Evolutionary conservation across 2,113 vertebrate species (phyloP).

Genomic region (Chascanopsetta lugubris): DNA sequence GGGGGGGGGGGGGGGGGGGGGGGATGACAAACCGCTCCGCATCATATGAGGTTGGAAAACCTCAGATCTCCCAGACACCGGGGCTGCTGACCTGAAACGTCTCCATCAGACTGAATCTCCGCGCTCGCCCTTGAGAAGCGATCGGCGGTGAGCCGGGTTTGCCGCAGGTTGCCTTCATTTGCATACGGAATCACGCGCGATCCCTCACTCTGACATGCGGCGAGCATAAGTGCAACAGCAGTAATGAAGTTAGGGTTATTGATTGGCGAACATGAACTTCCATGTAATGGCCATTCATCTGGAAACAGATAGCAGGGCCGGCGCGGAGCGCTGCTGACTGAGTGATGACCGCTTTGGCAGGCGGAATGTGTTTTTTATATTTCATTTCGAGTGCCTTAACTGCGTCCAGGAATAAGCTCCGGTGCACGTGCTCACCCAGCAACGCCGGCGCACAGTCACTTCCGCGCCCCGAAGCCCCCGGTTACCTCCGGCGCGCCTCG

Average conservation of each 20-base stretch:
- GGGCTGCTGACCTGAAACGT: slow-evolving; percentile 57
- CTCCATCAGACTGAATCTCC: slow-evolving; percentile 41
- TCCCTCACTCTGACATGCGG: slow-evolving; percentile 77
- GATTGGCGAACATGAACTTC: slow-evolving; percentile 75
- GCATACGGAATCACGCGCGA: slow-evolving; percentile 76
- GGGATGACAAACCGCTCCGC: slow-evolving; percentile 31
- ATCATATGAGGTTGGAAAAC: slow-evolving; percentile 43
- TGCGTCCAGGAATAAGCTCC: slow-evolving; percentile 25
- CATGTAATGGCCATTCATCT: slow-evolving; percentile 67
- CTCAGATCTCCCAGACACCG: slow-evolving; percentile 50
- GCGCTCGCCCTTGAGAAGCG: slow-evolving; percentile 75
- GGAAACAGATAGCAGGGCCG: slow-evolving; percentile 56
- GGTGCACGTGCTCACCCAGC: slow-evolving; percentile 3
- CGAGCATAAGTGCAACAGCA: slow-evolving; percentile 70
- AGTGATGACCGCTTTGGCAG: slow-evolving; percentile 47
- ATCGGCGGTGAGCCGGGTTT: slow-evolving; percentile 48
- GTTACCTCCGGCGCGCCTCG: slow-evolving; percentile 23
- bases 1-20: neutral
- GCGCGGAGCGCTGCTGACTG: slow-evolving; percentile 26
- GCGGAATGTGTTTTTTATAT: slow-evolving; percentile 30
- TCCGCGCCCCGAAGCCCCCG: slow-evolving; percentile 18
- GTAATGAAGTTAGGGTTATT: slow-evolving; percentile 79
- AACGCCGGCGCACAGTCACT: slow-evolving; percentile 14
- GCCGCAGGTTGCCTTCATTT: slow-evolving; percentile 74
- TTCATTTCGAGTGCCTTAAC: slow-evolving; percentile 30